phyloP scores from a whole-genome alignment of 2,113 vertebrate genomes.

The Caranx ignobilis region DNA sequence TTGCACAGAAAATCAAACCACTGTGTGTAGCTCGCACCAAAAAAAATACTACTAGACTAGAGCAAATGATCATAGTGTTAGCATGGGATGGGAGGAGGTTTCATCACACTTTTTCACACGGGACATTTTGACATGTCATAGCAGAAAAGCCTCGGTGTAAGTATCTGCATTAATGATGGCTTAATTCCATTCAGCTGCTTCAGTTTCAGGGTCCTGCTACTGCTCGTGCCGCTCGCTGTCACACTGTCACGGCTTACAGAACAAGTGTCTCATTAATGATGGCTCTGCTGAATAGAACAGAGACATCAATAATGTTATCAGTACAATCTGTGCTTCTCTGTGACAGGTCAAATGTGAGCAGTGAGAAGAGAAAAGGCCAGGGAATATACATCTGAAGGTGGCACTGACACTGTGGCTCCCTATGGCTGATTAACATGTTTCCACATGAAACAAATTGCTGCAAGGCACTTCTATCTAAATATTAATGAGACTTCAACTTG shows the following conservation, averaged over 20 bases:
- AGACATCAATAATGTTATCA: neutral
- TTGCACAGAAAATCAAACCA: too few species aligned
- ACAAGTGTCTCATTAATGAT: neutral
- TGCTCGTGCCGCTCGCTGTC: neutral
- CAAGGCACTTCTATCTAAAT: slow-evolving; percentile 21
- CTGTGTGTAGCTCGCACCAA: neutral
- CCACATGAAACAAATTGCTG: slow-evolving; percentile 25
- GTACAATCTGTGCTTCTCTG: neutral
- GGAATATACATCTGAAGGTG: neutral
- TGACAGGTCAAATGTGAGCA: neutral
- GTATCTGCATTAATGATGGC: neutral
- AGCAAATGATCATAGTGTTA: neutral
- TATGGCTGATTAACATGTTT: neutral
- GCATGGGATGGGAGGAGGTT: neutral
- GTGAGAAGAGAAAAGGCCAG: neutral
- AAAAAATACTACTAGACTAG: too few species aligned
- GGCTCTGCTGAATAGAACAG: neutral
- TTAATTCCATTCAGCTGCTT: neutral
- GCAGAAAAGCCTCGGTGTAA: neutral
- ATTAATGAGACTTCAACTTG: slow-evolving; percentile 25
- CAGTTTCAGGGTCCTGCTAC: neutral
- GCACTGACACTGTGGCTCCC: slow-evolving; percentile 9
- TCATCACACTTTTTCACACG: neutral
- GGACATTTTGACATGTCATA: neutral
- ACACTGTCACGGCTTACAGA: neutral